phyloP scores from a whole-genome alignment of 2,888 invertebrate genomes.

The Malthinus seriepunctatus region DNA sequence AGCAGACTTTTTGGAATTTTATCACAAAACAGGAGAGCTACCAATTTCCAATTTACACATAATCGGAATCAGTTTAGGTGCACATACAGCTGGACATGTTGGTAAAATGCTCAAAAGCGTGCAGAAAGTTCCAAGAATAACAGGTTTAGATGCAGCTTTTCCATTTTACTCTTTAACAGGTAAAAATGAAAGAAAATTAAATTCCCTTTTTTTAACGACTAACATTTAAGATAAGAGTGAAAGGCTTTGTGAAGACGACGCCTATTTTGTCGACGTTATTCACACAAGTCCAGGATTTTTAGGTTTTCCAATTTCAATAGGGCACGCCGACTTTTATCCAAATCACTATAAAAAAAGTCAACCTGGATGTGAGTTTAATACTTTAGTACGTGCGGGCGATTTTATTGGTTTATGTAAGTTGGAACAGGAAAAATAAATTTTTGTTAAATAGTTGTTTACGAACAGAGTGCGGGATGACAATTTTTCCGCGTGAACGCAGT shows the following conservation, averaged over 20 bases:
- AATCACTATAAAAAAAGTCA: constrained; percentile 57
- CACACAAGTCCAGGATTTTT: constrained; percentile 64
- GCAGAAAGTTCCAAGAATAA: constrained; percentile 46
- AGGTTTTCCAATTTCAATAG: constrained; percentile 61
- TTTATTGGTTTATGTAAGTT: too few relatives aligned
- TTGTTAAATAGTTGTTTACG: too few relatives aligned
- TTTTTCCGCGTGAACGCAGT: too few relatives aligned
- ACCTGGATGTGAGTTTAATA: constrained; percentile 43
- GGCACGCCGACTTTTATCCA: constrained; percentile 63
- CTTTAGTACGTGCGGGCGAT: too few relatives aligned
- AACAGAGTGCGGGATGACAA: too few relatives aligned
- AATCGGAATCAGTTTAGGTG: constrained; percentile 74
- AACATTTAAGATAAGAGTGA: neutral
- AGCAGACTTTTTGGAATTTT: constrained; percentile 67
- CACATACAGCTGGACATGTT: constrained; percentile 76
- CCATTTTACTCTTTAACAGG: constrained; percentile 65
- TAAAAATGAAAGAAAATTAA: neutral
- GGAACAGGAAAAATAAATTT: too few relatives aligned
- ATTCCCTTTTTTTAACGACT: too few relatives aligned
- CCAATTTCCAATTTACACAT: constrained; percentile 62
- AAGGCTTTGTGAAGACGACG: constrained; percentile 50
- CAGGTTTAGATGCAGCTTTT: constrained; percentile 74
- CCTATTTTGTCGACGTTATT: constrained; percentile 63
- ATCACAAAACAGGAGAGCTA: constrained; percentile 62
- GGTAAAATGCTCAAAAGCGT: constrained; percentile 65